Base-by-base conservation (phyloP, 2,797 vertebrate species). In the Tokudaia muenninki region DNA sequence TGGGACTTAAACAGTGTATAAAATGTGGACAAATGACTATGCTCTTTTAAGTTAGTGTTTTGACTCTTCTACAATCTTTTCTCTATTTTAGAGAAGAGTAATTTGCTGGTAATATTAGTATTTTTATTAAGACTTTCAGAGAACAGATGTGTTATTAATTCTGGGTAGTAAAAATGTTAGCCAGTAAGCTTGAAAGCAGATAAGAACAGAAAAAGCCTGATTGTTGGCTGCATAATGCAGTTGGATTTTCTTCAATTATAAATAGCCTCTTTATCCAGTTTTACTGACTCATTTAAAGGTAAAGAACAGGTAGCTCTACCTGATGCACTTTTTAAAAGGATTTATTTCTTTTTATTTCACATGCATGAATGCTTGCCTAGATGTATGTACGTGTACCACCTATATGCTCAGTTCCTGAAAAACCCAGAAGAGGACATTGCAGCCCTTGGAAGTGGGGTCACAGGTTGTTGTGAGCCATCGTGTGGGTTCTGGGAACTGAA, bases 121-220 rank as follows among this genome's bases (percentile, higher is more conserved):
- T 87, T 93, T 91, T 86, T 78, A 92, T 95, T 87, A 90, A 82
- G 37, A 59, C 67, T 95, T 78, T 80, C 9, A 16, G 72, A 55
- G 81, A 93, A 29, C 37, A 92, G 47, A 61, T 74, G 52, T 31
- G 59, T 82, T 94, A 44, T 57, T 94, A 70, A 87, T 72, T 88
- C n/a, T 79, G 44, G 22, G n/a, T 78, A 70, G 12, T 59, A 47
- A 90, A 74, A 22, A 4, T 77, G 72, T 84, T 93, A 50, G 24
- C 44, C 41, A 72, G 34, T 67, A 67, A 91, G 44, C 31, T 86
- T 77, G 81, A 94, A 92, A 83, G 34, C 90, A 81, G 77, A 50
- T 88, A 55, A 77, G 22, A 57, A 37, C 29, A 65, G 24, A 50
- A 59, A 44, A 72, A 12, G 41, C 37, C 24, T 95, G 77, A 70